Evolutionary conservation across 2,888 invertebrate genomes (phyloP), one percentile per base, ranked within the genome.

Genomic region (Lochmaea crataegi): DNA sequence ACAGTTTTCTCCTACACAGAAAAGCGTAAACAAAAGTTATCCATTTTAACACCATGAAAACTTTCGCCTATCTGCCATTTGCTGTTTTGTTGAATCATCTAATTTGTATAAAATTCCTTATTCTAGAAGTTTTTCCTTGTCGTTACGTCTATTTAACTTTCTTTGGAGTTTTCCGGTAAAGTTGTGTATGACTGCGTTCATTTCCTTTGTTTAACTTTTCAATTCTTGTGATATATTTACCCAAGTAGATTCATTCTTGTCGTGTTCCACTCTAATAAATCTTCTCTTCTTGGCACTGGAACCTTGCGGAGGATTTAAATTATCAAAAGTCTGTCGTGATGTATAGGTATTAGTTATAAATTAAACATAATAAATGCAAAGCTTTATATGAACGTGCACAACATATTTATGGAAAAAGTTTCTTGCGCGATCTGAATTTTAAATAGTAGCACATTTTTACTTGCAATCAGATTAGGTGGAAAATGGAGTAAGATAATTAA

Each of bases 161-260:
- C 57, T 66, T 66, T 38, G 10, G 42, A 18, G 42, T 16, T 41
- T 57, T 66, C 57, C 18, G 14, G 41, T 18, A 41, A 66, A 65
- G 53, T 51, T 65, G 65, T 42, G 66, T 66, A 57, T 66, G 57
- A 66, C 38, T 66, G 51, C 66, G 6, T 56, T 57, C 57, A 42
- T 66, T 57, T 66, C 66, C 56, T 66, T 66, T 66, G 65, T 65
- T 65, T 65, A 65, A 65, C 65, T 65, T 65, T 65, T 53, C 53
- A 65, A 65, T 65, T 41, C 65, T 53, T 10, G 51, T 65, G 51
- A 65, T 65, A 65, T 38, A 65, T 65, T 65, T 65, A 65, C 51
- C 14, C 38, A 12, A 41, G 16, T 11, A 63, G 61, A 63, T 42
- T 63, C 61, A 41, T 42, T 63, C 61, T 63, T 63, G 61, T 42